Conservation (phyloP, 1,140 invertebrate genomes). For the Metopolophium dirhodum region DNA sequence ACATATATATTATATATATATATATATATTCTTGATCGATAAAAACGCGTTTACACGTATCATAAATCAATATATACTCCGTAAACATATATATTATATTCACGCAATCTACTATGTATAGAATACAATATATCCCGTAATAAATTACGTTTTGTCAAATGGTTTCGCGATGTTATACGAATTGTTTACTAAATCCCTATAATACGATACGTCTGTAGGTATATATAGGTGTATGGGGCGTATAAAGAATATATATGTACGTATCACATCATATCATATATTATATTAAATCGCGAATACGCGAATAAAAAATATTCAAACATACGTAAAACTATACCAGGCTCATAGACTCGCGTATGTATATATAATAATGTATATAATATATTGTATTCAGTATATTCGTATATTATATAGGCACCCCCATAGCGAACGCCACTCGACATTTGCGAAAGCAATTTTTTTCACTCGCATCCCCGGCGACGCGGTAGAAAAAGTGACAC, state of each 20-base stretch:
- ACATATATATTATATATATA: neutral
- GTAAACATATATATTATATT: neutral
- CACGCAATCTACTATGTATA: neutral
- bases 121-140: neutral
- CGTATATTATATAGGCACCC: too few relatives aligned
- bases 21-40: neutral
- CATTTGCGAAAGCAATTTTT: neutral
- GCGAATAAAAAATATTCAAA: neutral
- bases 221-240: neutral
- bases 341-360: neutral
- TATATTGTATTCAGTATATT: neutral
- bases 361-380: neutral
- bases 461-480: neutral
- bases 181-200: neutral
- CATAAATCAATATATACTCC: conserved; percentile 25
- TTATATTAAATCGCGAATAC: neutral
- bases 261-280: neutral
- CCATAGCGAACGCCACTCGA: neutral
- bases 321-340: neutral
- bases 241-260: neutral
- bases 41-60: neutral
- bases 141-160: conserved; percentile 21
- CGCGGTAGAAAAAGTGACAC: neutral
- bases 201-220: neutral
- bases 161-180: neutral